Conservation (phyloP, 2,113 vertebrate genomes). For the Prochilodus magdalenae region DNA sequence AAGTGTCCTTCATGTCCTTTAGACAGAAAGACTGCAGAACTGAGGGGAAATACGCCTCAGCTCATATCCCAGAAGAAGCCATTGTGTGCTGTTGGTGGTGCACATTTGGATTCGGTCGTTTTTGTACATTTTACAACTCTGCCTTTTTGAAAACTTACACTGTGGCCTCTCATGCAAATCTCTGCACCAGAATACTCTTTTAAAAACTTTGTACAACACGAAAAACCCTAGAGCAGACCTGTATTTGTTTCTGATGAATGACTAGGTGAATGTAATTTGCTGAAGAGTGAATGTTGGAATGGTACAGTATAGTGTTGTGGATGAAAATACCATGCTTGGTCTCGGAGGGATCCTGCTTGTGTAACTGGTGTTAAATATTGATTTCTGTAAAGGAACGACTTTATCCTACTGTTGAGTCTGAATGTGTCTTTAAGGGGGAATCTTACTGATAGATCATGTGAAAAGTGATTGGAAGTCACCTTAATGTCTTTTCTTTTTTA, state of each 20-base stretch:
- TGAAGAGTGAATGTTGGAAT: constrained; percentile 61
- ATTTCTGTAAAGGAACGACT: constrained; percentile 1
- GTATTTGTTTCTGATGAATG: constrained; percentile 55
- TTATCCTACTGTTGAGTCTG: background rate
- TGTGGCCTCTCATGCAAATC: constrained; percentile 2
- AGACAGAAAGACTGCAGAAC: constrained; percentile 27
- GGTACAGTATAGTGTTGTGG: constrained; percentile 51
- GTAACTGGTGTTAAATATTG: constrained; percentile 2
- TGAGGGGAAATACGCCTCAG: constrained; percentile 20
- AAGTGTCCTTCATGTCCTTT: constrained; percentile 19
- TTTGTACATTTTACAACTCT: background rate
- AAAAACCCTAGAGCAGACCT: constrained; percentile 65
- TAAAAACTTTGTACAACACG: constrained; percentile 40
- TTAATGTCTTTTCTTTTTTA: background rate
- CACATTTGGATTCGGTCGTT: constrained; percentile 4
- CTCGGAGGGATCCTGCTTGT: constrained; percentile 23
- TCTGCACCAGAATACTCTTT: constrained; percentile 20
- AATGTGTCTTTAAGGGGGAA: background rate
- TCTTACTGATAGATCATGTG: background rate
- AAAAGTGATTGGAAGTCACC: background rate
- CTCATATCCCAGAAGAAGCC: constrained; percentile 9
- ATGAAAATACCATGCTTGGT: constrained; percentile 26
- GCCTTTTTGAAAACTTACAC: background rate
- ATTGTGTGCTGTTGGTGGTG: background rate
- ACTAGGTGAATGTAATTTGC: constrained; percentile 69